Percentiles rank a stretch among this genome's conserved stretches.
Conservation (phyloP, 2,888 invertebrate genomes). For the Scelioninae gen. 1 region DNA sequence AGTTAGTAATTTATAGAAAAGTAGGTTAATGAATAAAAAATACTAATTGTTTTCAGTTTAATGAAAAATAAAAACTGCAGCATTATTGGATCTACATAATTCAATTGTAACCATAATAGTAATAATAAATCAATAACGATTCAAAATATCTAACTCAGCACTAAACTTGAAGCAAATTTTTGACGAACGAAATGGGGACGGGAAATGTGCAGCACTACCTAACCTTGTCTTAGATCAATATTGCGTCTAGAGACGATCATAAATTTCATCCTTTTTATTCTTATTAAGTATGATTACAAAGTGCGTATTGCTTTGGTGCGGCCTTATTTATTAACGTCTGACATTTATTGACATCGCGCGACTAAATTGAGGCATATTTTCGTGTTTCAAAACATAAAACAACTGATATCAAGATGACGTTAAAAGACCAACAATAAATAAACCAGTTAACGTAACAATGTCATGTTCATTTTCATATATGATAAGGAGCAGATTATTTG, state of each 20-base stretch:
- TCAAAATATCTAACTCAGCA: too few relatives aligned
- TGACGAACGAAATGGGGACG: too few relatives aligned
- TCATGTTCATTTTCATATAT: conserved; percentile 45
- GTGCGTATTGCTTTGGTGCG: conserved; percentile 11
- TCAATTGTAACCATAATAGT: too few relatives aligned
- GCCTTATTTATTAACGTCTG: conserved; percentile 32
- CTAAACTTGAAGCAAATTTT: too few relatives aligned
- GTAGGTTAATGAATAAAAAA: too few relatives aligned
- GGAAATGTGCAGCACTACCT: too few relatives aligned
- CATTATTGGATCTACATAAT: too few relatives aligned
- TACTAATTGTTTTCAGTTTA: too few relatives aligned
- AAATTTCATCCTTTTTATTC: not conserved
- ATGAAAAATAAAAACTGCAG: too few relatives aligned
- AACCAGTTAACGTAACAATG: conserved; percentile 34
- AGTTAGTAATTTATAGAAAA: too few relatives aligned
- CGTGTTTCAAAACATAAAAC: conserved; percentile 35
- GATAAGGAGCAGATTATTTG: conserved; percentile 47
- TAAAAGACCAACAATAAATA: conserved; percentile 44
- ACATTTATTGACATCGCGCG: conserved; percentile 50
- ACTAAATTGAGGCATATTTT: conserved; percentile 42
- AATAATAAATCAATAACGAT: too few relatives aligned
- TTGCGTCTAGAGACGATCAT: not conserved
- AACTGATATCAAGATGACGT: conserved; percentile 45
- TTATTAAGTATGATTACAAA: conserved; percentile 5
- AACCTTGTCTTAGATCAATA: conserved; percentile 9